Evolutionary conservation across 1,140 invertebrate species (phyloP), one percentile per base, ranked within the genome.

Genomic region (Lepidurus apus): DNA sequence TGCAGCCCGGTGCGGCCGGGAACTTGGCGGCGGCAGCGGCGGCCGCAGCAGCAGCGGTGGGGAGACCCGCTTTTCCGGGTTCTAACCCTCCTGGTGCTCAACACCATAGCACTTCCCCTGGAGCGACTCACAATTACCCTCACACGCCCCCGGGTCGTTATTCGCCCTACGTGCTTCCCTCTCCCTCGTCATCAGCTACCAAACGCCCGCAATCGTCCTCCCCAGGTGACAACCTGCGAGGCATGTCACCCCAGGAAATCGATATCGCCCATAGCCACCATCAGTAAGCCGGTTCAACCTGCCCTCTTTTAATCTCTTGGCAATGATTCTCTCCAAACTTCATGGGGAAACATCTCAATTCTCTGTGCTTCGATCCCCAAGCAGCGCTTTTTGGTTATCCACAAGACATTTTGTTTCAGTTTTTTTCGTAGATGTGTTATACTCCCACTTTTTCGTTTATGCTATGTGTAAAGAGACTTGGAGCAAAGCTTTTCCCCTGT

Each of bases 61-160:
- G 53, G n/a, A 13, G 53, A 65, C 53, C 53, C 5, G 53, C 53
- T 7, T 65, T 65, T 65, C 53, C 53, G 53, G 53, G 53, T n/a
- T 65, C 53, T 5, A 65, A 65, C 53, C 53, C 53, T 65, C 53
- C 53, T n/a, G 21, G 53, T 65, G 21, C 53, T 65, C 53, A 65
- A 65, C 53, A 65, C 53, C 53, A 65, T 65, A 65, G 53, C 53
- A 65, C 53, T 65, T 65, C 53, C 53, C 53, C 53, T 65, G 53
- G 53, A 65, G 53, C 53, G 17, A 65, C 53, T 65, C 53, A 65
- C 53, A 21, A 21, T 17, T 21, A 65, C 53, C 53, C 53, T 65
- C 53, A 65, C 53, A 65, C 53, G 53, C 53, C 53, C 13, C 53
- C 53, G 21, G 53, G 53, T 65, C 53, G 53, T 65, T 65, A 65